Conservation (phyloP, 2,113 vertebrate genomes). For the Heteronetta atricapilla region DNA sequence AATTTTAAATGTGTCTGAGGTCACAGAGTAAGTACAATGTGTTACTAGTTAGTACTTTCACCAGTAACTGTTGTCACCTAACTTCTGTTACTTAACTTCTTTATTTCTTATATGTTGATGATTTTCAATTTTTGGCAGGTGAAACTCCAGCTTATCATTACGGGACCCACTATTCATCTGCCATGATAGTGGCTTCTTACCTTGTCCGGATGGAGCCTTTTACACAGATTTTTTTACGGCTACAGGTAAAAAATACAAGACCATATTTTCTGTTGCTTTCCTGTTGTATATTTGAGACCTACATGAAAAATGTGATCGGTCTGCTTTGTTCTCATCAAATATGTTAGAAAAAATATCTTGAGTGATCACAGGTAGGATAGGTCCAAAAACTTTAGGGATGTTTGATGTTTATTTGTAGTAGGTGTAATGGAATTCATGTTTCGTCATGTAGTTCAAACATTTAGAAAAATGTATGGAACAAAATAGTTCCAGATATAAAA, state of each 20-base stretch:
- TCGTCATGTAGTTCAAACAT: neutral
- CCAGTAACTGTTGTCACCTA: neutral
- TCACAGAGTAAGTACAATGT: neutral
- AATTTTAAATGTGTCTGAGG: neutral
- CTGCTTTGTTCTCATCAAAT: neutral
- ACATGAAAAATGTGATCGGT: neutral
- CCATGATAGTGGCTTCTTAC: constrained; percentile 98
- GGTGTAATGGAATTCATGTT: neutral
- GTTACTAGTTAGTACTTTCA: neutral
- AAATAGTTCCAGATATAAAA: neutral
- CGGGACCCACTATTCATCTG: constrained; percentile 97
- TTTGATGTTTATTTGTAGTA: neutral
- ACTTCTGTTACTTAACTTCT: neutral
- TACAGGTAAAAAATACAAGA: constrained; percentile 84
- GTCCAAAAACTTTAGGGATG: neutral
- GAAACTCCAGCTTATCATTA: constrained; percentile 99
- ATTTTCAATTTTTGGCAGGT: constrained; percentile 74
- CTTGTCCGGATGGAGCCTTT: constrained; percentile 98
- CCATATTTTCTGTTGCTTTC: neutral
- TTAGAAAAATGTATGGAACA: neutral
- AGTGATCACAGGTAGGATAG: neutral
- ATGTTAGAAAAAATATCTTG: neutral
- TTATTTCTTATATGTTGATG: neutral
- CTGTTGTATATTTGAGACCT: neutral
- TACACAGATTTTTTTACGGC: constrained; percentile 95